phyloP scores from a whole-genome alignment of 2,113 vertebrate species.

The Pimephales promelas region DNA sequence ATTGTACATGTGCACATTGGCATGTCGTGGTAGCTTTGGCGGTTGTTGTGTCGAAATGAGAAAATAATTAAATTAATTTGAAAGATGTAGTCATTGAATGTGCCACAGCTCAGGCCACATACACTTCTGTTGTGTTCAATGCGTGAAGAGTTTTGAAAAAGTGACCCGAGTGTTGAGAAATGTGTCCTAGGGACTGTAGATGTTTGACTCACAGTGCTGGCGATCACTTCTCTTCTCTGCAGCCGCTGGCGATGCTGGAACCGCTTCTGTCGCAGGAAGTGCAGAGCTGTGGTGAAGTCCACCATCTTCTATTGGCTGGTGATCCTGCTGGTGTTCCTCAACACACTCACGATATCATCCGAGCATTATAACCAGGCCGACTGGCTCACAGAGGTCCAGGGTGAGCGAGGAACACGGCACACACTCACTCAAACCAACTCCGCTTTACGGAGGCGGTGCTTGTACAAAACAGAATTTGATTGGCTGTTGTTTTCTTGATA shows the following conservation, averaged over 20 bases:
- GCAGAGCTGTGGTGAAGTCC: constrained; percentile 94
- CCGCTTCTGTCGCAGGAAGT: constrained; percentile 91
- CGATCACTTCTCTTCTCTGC: constrained; percentile 59
- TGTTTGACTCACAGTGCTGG: not conserved
- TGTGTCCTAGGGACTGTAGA: not conserved
- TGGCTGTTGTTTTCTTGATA: no score
- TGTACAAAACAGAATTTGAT: no score
- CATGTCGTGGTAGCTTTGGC: no score
- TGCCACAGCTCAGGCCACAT: no score
- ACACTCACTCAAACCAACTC: not conserved
- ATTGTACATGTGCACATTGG: no score
- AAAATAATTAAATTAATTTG: no score
- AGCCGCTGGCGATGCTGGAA: constrained; percentile 98
- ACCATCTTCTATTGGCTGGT: constrained; percentile 98
- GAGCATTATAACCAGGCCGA: constrained; percentile 96
- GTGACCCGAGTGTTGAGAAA: no score
- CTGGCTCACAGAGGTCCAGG: constrained; percentile 95
- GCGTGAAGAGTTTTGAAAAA: no score
- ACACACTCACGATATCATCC: constrained; percentile 97
- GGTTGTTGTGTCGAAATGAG: no score
- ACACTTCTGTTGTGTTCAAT: no score
- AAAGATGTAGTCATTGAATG: no score
- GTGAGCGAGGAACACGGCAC: constrained; percentile 69
- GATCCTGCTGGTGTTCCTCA: constrained; percentile 97
- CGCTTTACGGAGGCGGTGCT: not conserved